Percentiles rank a stretch among this genome's conserved stretches.
These are phyloP conservation scores for Eurytoma adleriae DNA, from an alignment of 2,888 invertebrate genomes.

Conservation along the genomic window DNA sequence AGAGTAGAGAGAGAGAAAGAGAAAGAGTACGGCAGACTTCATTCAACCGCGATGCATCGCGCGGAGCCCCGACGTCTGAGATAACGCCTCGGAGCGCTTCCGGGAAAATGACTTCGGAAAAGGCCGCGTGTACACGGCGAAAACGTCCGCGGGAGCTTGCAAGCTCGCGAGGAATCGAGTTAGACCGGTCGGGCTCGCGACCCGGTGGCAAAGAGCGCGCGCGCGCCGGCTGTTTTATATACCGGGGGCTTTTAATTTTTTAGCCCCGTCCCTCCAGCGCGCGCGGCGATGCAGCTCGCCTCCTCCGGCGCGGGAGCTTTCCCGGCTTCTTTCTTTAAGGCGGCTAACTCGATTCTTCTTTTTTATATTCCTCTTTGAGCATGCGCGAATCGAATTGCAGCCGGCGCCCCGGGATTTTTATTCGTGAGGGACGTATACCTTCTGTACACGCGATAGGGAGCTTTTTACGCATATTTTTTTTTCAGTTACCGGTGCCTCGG, in stretches of 20 bases:
- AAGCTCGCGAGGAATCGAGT: slow-evolving; percentile 29
- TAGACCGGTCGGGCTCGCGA: slow-evolving; percentile 1
- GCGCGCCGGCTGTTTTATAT: slow-evolving; percentile 14
- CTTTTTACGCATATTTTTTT: too few species aligned
- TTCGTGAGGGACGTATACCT: not conserved
- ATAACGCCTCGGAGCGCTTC: slow-evolving; percentile 41
- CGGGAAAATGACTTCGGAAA: slow-evolving; percentile 7
- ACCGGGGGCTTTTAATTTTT: slow-evolving; percentile 31
- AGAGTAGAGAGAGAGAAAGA: not conserved
- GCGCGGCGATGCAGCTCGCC: too few species aligned
- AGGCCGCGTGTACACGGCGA: not conserved
- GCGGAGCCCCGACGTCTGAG: slow-evolving; percentile 24
- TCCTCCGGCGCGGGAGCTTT: not conserved
- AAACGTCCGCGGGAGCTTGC: not conserved
- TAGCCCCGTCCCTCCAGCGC: not conserved
- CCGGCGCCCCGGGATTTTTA: not conserved
- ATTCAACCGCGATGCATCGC: slow-evolving; percentile 24
- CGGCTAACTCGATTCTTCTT: not conserved
- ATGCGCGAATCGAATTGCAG: slow-evolving; percentile 8
- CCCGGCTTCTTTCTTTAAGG: not conserved
- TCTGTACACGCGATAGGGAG: too few species aligned
- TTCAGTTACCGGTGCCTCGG: too few species aligned
- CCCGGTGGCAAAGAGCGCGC: not conserved
- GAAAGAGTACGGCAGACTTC: not conserved
- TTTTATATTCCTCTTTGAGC: not conserved